Conservation (phyloP, 1,140 invertebrate species). For the Leptopilina clavipes region DNA sequence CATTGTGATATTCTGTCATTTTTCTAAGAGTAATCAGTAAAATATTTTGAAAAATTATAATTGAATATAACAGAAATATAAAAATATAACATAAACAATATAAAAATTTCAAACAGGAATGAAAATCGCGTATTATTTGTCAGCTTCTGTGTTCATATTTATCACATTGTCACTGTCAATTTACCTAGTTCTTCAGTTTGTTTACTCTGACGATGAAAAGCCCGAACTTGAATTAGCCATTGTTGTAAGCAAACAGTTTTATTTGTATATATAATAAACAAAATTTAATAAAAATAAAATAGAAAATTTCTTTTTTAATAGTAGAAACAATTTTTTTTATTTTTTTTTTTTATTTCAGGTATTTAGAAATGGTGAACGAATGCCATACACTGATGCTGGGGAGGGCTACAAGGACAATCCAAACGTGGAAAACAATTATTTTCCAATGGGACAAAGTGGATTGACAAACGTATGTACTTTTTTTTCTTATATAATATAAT, state of each 20-base stretch:
- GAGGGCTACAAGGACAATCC: constrained; percentile 41
- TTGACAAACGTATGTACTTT: constrained; percentile 55
- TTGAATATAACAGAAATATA: not conserved
- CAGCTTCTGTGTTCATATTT: not conserved
- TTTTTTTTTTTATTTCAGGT: constrained; percentile 43
- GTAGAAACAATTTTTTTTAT: too few relatives aligned
- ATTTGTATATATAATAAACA: not conserved
- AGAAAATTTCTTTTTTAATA: too few relatives aligned
- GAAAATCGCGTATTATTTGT: not conserved
- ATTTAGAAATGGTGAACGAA: constrained; percentile 60
- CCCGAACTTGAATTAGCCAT: not conserved
- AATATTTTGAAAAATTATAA: not conserved
- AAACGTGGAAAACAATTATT: not conserved
- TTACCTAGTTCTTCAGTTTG: not conserved
- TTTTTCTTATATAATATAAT: not conserved
- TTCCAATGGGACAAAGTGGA: constrained; percentile 46
- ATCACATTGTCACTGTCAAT: not conserved
- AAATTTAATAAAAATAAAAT: not conserved
- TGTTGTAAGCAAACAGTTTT: constrained; percentile 4
- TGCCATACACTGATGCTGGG: constrained; percentile 41
- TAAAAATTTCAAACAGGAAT: not conserved
- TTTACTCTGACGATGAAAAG: not conserved
- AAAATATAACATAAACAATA: not conserved
- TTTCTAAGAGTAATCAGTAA: not conserved
- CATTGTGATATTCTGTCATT: not conserved